Conservation (phyloP, 2,797 vertebrate species). For the Gymnothorax javanicus region DNA sequence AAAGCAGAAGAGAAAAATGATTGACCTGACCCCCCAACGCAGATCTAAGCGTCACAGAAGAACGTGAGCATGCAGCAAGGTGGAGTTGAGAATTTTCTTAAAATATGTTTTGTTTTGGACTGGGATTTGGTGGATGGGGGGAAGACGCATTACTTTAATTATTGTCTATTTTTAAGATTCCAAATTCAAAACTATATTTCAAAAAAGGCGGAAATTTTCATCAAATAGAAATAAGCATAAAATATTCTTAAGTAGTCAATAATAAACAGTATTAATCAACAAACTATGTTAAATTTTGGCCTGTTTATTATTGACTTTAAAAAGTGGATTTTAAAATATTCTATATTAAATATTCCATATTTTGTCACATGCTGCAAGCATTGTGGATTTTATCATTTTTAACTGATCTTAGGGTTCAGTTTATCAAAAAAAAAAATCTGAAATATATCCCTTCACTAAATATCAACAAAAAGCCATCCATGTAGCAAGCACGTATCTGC, state of each 20-base stretch:
- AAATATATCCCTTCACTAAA: not conserved
- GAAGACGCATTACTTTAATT: not conserved
- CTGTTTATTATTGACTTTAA: not conserved
- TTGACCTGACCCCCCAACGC: conserved; percentile 35
- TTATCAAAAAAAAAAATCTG: not conserved
- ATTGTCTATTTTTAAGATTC: conserved; percentile 14
- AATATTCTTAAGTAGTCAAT: not conserved
- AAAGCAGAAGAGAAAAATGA: conserved; percentile 45
- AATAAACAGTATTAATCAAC: not conserved
- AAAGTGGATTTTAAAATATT: not conserved
- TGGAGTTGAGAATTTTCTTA: not conserved
- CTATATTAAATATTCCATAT: not conserved
- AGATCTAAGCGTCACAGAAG: conserved; percentile 44
- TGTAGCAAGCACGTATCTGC: not conserved
- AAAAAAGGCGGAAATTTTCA: not conserved
- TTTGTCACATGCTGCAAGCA: not conserved
- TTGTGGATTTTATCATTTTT: not conserved
- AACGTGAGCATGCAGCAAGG: not conserved
- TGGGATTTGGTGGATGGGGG: not conserved
- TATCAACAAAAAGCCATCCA: not conserved
- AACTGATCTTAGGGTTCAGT: not conserved
- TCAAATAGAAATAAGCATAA: not conserved
- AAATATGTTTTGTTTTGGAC: not conserved
- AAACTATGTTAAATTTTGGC: not conserved
- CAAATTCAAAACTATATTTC: not conserved